A percentile compares a stretch with the other conserved stretches of the same genome.
phyloP scores from a whole-genome alignment of 1,140 invertebrate species.

The Meloidogyne floridensis region DNA sequence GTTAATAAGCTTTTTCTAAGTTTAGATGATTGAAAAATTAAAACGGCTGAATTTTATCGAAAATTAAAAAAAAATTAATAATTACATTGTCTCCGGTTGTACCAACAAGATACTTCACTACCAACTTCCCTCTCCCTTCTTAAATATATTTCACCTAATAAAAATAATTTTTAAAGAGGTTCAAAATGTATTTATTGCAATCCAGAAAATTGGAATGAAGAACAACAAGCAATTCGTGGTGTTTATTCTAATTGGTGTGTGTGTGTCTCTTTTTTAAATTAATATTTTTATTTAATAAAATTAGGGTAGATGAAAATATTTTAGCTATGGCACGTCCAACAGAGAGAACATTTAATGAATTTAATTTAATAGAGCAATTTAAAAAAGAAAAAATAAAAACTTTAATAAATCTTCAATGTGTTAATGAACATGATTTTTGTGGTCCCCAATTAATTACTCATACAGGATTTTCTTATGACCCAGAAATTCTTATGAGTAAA shows the following conservation, averaged over 20 bases:
- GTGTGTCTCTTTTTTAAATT: neutral
- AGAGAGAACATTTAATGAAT: slow-evolving; percentile 40
- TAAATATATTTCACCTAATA: no score
- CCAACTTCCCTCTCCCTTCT: no score
- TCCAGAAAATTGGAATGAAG: slow-evolving; percentile 34
- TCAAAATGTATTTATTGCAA: slow-evolving; percentile 46
- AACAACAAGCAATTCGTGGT: slow-evolving; percentile 42
- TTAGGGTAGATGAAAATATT: slow-evolving; percentile 50
- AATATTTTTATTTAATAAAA: neutral
- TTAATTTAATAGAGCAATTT: slow-evolving; percentile 47
- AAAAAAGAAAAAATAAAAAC: slow-evolving; percentile 44
- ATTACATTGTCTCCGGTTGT: no score
- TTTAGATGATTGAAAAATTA: neutral
- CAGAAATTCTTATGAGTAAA: slow-evolving; percentile 50
- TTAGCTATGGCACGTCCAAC: slow-evolving; percentile 55
- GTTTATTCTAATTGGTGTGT: slow-evolving; percentile 48
- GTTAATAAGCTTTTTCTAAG: no score
- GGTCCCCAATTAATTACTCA: slow-evolving; percentile 43
- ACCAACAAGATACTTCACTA: no score
- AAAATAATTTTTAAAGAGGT: slow-evolving; percentile 24
- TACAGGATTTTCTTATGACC: slow-evolving; percentile 54
- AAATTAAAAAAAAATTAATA: no score
- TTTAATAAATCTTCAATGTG: slow-evolving; percentile 48
- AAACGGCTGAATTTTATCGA: no score
- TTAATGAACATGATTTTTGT: slow-evolving; percentile 51